Base-by-base conservation (phyloP, 2,888 invertebrate genomes). In the Pyrochroa serraticornis region DNA sequence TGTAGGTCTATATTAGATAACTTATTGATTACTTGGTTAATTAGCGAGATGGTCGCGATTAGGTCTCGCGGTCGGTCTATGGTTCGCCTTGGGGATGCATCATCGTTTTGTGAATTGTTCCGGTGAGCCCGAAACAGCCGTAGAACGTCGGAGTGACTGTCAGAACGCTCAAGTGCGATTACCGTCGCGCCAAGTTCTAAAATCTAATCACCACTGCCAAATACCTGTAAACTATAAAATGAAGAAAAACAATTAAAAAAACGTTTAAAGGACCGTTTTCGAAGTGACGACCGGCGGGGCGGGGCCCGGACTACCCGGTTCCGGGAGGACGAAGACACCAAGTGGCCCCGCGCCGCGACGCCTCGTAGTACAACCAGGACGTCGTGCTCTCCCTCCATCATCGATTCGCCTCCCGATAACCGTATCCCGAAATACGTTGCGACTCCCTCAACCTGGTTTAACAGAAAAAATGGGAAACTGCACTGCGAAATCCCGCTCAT, bases 1-100 rank as follows among this genome's bases (percentile, higher is more conserved):
- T 60, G 79, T 79, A 79, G 79, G 78, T 79, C 79, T 79, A 79
- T 79, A 79, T 79, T 79, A 79, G 79, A 79, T 79, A 76, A 76
- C 69, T 69, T 54, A 54, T 48, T 72, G 72, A 72, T 22, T 22
- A 22, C 2, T 22, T 22, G 22, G 22, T 22, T 22, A 22, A 22
- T 22, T 22, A 22, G 22, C 62, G 60, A 56, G 5, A 36, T 36
- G 13, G 13, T 53, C 42, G 46, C 36, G 53, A 65, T 65, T 66
- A 64, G 22, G 22, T 22, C 22, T 2, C 22, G 22, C 22, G 22
- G 22, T 22, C 22, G 22, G 22, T 22, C 22, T n/a, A n/a, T n/a
- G n/a, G n/a, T n/a, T n/a, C n/a, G n/a, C n/a, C n/a, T n/a, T 42
- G 30, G 32, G 44, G 52, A 8, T 32, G 51, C 51, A 43, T 35